phyloP scores from a whole-genome alignment of 1,140 invertebrate species.

The Drosophila insularis region DNA sequence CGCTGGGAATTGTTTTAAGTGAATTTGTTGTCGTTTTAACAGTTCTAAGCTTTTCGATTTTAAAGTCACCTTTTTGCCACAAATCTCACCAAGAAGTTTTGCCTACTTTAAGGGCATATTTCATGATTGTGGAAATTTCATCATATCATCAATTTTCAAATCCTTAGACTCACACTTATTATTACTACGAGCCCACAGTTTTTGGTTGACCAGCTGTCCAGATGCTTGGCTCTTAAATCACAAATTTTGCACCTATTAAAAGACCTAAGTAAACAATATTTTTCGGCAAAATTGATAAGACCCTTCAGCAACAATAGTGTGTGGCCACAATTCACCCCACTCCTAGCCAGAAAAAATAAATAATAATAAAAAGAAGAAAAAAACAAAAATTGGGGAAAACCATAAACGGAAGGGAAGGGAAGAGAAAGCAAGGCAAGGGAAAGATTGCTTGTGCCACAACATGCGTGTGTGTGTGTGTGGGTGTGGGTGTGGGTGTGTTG shows the following conservation, averaged over 20 bases:
- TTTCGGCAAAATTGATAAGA: constrained; percentile 3
- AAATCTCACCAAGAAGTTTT: too few relatives aligned
- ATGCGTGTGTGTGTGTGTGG: neutral
- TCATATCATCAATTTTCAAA: too few relatives aligned
- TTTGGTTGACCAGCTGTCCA: too few relatives aligned
- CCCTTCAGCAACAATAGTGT: neutral
- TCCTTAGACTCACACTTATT: too few relatives aligned
- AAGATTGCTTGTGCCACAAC: neutral
- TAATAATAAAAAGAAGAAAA: neutral
- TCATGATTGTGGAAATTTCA: too few relatives aligned
- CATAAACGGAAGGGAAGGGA: neutral
- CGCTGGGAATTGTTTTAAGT: too few relatives aligned
- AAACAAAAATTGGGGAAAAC: neutral
- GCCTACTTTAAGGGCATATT: too few relatives aligned
- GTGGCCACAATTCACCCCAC: neutral
- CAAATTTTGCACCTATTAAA: constrained; percentile 3
- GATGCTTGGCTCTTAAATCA: neutral
- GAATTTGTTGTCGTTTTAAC: too few relatives aligned
- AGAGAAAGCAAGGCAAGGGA: neutral
- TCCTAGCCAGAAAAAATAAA: neutral
- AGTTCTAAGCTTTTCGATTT: too few relatives aligned
- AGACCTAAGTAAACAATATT: neutral
- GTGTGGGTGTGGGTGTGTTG: neutral
- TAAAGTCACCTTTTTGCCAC: too few relatives aligned
- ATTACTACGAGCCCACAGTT: too few relatives aligned